Evolutionary conservation across 2,888 invertebrate genomes (phyloP), one percentile per base, ranked within the genome.

Genomic region (Pasiphila rectangulata): DNA sequence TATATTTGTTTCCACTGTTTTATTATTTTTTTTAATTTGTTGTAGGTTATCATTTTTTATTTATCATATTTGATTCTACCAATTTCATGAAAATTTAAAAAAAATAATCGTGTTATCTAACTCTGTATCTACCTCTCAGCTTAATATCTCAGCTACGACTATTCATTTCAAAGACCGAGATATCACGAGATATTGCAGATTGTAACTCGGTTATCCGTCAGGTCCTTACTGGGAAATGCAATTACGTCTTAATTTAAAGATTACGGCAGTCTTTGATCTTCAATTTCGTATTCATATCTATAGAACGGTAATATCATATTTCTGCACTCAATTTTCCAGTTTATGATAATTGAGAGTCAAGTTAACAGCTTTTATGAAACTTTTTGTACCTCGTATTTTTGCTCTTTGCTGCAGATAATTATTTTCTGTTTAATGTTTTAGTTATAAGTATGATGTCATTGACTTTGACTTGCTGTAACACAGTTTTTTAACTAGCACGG

Each of bases 211-310:
- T 53, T 55, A 51, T 55, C 55, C 49, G 46, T 46, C 48, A 35
- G 46, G 48, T 40, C 49, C 45, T 43, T 55, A 46, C 55, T 49
- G 45, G 49, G 53, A 57, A 51, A 55, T 55, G 57, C 55, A 53
- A 57, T 55, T 55, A 51, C 16, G 34, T 35, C 27, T 48, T 44
- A 21, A 50, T 49, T 49, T 32, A 7, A 30, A 41, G 32, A 43
- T 25, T 23, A 42, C 20, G 36, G 10, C 37, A 34, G 43, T 38
- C 48, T 51, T 40, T 52, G 50, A 51, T 48, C 37, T 47, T 40
- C 34, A 21, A 47, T 46, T 52, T 42, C 25, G 16, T 41, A 39
- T 45, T 40, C 36, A 9, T 42, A 23, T 35, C 40, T 23, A 27
- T 17, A n/a, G 32, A 9, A 40, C 15, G 29, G 9, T 46, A 35